Base-by-base conservation (phyloP, 2,888 invertebrate species). In the Amiota communis region DNA sequence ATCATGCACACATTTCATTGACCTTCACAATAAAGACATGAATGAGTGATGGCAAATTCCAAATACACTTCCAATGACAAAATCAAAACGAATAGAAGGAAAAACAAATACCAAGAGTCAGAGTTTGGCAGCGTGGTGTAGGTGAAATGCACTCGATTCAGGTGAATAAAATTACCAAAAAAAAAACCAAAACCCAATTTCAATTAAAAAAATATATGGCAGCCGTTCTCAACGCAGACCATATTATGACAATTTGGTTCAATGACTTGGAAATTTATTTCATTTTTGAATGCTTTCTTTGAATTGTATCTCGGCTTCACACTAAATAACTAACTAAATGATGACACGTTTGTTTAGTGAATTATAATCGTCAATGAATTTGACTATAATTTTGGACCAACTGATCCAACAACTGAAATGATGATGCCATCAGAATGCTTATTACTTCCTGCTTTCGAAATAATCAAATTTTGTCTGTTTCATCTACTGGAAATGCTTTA, bases 1-100 rank as follows among this genome's bases (percentile, higher is more conserved):
- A 36, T 36, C 36, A 36, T 4, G 36, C 36, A 70, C 69, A 74
- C 77, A 82, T 83, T 82, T 83, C 83, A 77, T 84, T 84, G 83
- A 83, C 83, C 83, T 84, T 83, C 85, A 76, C 57, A 48, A 59
- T 75, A 77, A 74, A 49, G 23, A 46, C 63, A 48, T 69, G 59
- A 36, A 15, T 8, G 48, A 63, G 69, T 74, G 8, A 74, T 77
- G 77, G 80, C 69, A 78, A 84, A 83, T 83, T 72, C 70, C 70
- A 71, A 73, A 77, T 36, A 17, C 48, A 73, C 15, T 23, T 57
- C 10, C 15, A 57, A 15, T 1, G 15, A 57, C 2, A 59, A n/a
- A 59, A 8, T 9, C 17, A 59, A 59, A 17, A 11, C 4, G 23
- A 23, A 23, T 3, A 23, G 23, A 23, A 23, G 23, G 23, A 23